Evolutionary conservation across 1,140 invertebrate species (phyloP), one percentile per base, ranked within the genome.

Genomic region (Diuraphis noxia): DNA sequence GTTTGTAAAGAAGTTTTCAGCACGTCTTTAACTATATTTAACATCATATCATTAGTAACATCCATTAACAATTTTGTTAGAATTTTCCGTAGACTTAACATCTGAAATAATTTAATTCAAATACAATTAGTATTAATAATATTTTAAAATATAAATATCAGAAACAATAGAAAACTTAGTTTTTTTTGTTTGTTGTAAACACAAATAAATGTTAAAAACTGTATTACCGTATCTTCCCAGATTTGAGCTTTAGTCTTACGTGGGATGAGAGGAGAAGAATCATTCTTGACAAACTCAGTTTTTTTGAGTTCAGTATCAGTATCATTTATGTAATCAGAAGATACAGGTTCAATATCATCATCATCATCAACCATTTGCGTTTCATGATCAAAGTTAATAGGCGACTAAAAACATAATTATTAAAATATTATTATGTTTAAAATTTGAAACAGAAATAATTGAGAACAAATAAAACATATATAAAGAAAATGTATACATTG

Each of bases 1-100:
- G 96, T 96, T 93, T 94, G 94, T 93, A 94, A 95, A 92, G 95
- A 95, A 93, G 95, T 95, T 93, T 94, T 95, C 93, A 95, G 95
- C 92, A 96, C 95, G 94, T 98, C 97, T 94, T 96, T 95, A 94
- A 97, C 97, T 93, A 98, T 95, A 92, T 94, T 94, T 92, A 95
- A 94, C 93, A 99, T 98, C 95, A 98, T 97, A 94, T 97, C 96
- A 93, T 97, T 97, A 30, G 98, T 99, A 92, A 98, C 98, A 93
- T 98, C 97, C 91, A 99, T 95, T 88, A 99, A 95, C 93, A 99
- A 97, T 95, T 99, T 97, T 77, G 98, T 99, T 93, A 99, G 94
- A 92, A 96, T 96, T 91, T 96, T 95, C 92, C 98, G 95, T 38
- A 99, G 97, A 94, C 96, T 96, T 93, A 97, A 94, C 97, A 99